A percentile compares a stretch with the other conserved stretches of the same genome.
Evolutionary conservation across 2,888 invertebrate species (phyloP).

Genomic region (Aphidoletes aphidimyza): DNA sequence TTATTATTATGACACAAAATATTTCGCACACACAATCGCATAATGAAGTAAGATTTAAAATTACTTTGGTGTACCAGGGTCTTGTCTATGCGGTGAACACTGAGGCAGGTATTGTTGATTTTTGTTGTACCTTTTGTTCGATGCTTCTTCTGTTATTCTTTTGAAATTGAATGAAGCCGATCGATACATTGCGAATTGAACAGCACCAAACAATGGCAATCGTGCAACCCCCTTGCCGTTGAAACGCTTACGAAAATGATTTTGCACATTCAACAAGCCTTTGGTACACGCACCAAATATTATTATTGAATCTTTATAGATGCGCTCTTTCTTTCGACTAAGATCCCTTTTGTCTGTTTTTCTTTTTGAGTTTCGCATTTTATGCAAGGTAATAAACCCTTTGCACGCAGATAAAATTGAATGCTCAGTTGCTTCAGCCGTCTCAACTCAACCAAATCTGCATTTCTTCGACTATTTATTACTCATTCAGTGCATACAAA

Average conservation of each 20-base stretch:
- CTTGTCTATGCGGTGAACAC: neutral
- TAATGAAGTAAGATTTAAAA: neutral
- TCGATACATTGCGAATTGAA: neutral
- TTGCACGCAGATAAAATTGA: too few relatives aligned
- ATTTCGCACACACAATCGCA: slow-evolving; percentile 39
- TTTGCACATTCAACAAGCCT: slow-evolving; percentile 27
- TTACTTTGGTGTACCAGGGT: neutral
- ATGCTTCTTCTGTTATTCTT: too few relatives aligned
- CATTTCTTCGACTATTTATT: slow-evolving; percentile 30
- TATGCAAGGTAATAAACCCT: slow-evolving; percentile 2
- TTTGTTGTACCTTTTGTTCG: neutral
- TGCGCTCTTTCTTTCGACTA: neutral
- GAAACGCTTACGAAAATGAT: neutral
- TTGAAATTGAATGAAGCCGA: slow-evolving; percentile 17
- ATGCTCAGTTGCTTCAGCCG: too few relatives aligned
- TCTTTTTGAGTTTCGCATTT: neutral
- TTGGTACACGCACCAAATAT: slow-evolving; percentile 40
- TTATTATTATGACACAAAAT: slow-evolving; percentile 47
- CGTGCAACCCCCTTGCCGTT: neutral
- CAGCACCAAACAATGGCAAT: slow-evolving; percentile 13
- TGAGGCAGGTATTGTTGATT: slow-evolving; percentile 33
- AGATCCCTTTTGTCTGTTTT: neutral
- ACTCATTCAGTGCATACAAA: slow-evolving; percentile 24
- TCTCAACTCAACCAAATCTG: neutral
- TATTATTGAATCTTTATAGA: slow-evolving; percentile 39